Conservation (phyloP, 2,113 vertebrate species). For the Anseranas semipalmata region DNA sequence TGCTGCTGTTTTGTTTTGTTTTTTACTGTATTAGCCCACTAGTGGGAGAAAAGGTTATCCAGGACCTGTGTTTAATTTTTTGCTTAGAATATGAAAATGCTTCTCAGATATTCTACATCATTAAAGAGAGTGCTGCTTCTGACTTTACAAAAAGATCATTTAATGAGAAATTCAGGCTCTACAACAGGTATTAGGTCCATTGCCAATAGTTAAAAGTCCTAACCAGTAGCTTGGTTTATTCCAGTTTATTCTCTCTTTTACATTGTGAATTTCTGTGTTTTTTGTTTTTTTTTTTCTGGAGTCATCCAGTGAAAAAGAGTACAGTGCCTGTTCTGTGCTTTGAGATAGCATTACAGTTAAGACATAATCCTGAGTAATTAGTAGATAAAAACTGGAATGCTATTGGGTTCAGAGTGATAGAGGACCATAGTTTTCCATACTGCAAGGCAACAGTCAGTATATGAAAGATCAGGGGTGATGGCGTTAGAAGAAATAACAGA, state of each 20-base stretch:
- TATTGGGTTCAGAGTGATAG: not conserved
- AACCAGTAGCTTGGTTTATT: not conserved
- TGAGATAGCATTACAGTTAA: not conserved
- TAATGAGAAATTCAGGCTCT: not conserved
- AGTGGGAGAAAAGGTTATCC: not conserved
- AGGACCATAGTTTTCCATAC: not conserved
- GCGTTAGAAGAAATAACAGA: not conserved
- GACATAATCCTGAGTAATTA: not conserved
- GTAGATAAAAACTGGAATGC: not conserved
- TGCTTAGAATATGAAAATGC: not conserved
- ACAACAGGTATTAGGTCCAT: not conserved
- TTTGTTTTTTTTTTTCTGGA: not conserved
- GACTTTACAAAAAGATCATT: not conserved
- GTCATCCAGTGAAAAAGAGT: not conserved
- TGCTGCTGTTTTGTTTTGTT: too few relatives aligned
- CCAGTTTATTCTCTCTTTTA: not conserved
- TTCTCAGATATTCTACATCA: not conserved
- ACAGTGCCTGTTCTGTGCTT: not conserved
- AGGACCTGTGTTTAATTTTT: not conserved
- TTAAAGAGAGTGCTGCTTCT: not conserved
- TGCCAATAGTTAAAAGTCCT: not conserved
- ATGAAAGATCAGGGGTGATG: rapidly evolving
- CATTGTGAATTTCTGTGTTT: not conserved
- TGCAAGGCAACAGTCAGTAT: not conserved
- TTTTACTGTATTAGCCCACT: not conserved